Percentiles rank a stretch among this genome's conserved stretches.
Evolutionary conservation across 2,888 invertebrate species (phyloP).

Genomic region (Tachina lurida): DNA sequence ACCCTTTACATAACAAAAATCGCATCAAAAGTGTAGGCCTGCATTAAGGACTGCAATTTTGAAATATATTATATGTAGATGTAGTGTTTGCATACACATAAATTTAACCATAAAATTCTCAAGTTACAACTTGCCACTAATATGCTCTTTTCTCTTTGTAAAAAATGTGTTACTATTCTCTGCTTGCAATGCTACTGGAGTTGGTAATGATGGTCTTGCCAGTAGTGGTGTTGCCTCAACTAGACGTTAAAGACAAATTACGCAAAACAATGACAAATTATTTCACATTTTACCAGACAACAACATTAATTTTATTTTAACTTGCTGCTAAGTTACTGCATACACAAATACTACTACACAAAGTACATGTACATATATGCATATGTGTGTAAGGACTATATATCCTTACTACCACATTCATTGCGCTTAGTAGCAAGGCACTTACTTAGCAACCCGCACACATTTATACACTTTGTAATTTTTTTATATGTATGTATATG

Average conservation of each 20-base stretch:
- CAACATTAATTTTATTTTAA: constrained; percentile 71
- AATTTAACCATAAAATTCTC: neutral
- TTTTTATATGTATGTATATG: too few relatives aligned
- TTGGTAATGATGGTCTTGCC: neutral
- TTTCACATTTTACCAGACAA: constrained; percentile 71
- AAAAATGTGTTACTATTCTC: neutral
- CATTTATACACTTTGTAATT: neutral
- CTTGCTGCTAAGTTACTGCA: constrained; percentile 57
- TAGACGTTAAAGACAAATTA: constrained; percentile 73
- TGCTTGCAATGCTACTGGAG: neutral
- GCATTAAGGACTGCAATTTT: too few relatives aligned
- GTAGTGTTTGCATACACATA: too few relatives aligned
- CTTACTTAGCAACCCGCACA: neutral
- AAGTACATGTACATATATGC: neutral
- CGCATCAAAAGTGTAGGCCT: too few relatives aligned
- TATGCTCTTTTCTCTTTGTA: neutral
- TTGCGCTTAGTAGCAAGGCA: neutral
- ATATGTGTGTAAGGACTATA: neutral
- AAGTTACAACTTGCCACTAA: neutral
- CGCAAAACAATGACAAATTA: constrained; percentile 74
- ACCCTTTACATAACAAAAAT: too few relatives aligned
- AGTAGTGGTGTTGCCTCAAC: constrained; percentile 27
- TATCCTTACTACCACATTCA: neutral
- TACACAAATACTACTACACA: neutral
- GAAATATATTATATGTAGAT: too few relatives aligned